Evolutionary conservation across 2,113 vertebrate genomes (phyloP).

Genomic region (Brachirus orientalis): DNA sequence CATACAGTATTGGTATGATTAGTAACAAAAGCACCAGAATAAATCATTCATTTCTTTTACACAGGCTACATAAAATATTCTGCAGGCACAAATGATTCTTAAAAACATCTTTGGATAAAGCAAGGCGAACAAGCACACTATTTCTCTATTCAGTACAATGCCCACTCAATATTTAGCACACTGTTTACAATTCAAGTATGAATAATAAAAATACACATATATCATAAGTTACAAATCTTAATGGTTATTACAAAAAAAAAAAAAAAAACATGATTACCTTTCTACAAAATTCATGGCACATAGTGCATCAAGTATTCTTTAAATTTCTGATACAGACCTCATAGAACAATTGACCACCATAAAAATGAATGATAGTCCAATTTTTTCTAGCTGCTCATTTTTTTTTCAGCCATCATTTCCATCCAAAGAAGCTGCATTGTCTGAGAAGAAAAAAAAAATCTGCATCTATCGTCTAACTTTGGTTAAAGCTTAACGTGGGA

Average conservation of each 20-base stretch:
- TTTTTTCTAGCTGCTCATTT: constrained; percentile 80
- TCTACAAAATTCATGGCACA: constrained; percentile 86
- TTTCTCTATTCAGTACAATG: constrained; percentile 69
- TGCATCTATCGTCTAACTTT: constrained; percentile 71
- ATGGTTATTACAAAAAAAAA: constrained; percentile 70
- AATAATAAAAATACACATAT: constrained; percentile 76
- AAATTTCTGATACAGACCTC: constrained; percentile 93
- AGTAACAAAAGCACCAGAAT: constrained; percentile 79
- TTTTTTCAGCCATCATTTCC: constrained; percentile 58
- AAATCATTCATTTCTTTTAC: constrained; percentile 64
- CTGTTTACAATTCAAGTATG: constrained; percentile 83
- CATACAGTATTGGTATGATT: constrained; percentile 65
- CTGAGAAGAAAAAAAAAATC: constrained; percentile 47
- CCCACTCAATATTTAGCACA: constrained; percentile 70
- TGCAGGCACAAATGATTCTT: constrained; percentile 69
- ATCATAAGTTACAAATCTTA: constrained; percentile 78
- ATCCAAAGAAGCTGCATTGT: constrained; percentile 76
- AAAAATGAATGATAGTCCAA: constrained; percentile 71
- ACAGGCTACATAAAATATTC: constrained; percentile 68
- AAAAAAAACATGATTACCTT: constrained; percentile 63
- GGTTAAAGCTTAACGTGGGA: constrained; percentile 74
- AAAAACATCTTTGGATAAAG: constrained; percentile 84
- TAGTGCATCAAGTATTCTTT: constrained; percentile 89
- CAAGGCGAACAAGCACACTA: constrained; percentile 66
- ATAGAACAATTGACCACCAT: constrained; percentile 81